These are phyloP conservation scores for Dendroctonus valens DNA, from an alignment of 1,140 invertebrate species.

Conservation along the genomic window DNA sequence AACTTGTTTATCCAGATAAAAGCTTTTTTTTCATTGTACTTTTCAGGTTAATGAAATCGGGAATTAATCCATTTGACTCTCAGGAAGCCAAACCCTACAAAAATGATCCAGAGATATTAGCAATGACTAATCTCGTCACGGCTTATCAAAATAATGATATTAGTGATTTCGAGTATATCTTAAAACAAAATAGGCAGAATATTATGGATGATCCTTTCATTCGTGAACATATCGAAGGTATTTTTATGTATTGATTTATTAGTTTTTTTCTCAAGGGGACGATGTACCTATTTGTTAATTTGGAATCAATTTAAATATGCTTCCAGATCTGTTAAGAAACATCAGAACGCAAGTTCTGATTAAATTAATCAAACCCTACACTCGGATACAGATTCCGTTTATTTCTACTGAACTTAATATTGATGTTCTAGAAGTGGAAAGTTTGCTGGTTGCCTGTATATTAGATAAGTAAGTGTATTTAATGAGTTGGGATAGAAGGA, in stretches of 20 bases:
- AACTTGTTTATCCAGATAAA: too few relatives aligned
- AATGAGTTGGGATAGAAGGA: neutral
- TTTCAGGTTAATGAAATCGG: constrained; percentile 88
- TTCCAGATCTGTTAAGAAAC: constrained; percentile 88
- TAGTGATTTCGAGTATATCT: constrained; percentile 96
- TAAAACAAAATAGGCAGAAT: constrained; percentile 91
- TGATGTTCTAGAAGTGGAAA: constrained; percentile 94
- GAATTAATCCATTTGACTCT: constrained; percentile 99
- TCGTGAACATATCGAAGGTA: constrained; percentile 95
- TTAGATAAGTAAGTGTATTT: constrained; percentile 77
- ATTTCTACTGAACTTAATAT: constrained; percentile 98
- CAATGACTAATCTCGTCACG: constrained; percentile 98
- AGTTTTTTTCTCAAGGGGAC: neutral
- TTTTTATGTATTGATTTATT: neutral
- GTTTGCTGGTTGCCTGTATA: constrained; percentile 97
- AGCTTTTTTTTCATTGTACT: neutral
- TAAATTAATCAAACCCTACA: constrained; percentile 97
- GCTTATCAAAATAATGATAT: constrained; percentile 99
- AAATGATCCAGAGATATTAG: constrained; percentile 98
- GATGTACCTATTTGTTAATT: neutral
- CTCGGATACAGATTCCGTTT: constrained; percentile 96
- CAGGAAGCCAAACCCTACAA: constrained; percentile 99
- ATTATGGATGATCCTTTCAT: constrained; percentile 99
- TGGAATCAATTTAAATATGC: neutral
- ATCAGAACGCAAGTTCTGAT: constrained; percentile 98